Percentiles rank a stretch among this genome's conserved stretches.
Conservation (phyloP, 1,140 invertebrate species). For the Dryas iulia region DNA sequence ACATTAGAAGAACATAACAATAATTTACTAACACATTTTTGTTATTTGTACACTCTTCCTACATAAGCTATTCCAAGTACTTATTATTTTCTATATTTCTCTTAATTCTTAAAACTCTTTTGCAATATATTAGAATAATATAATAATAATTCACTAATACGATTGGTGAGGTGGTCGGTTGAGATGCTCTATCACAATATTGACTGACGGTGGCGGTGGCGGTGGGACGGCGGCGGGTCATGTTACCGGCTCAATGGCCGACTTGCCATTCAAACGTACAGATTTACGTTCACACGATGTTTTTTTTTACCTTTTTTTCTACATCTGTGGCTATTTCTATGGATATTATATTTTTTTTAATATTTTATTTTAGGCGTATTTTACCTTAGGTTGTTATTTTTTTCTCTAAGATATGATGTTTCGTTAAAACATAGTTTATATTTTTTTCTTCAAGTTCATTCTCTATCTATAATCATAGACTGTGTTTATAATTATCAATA, state of each 20-base stretch:
- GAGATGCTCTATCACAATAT: constrained; percentile 8
- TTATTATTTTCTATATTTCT: too few species aligned
- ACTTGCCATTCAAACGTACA: not conserved
- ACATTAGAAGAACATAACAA: too few species aligned
- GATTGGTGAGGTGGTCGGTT: not conserved
- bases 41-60: too few species aligned
- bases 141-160: not conserved
- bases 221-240: constrained; percentile 2
- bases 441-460: too few species aligned
- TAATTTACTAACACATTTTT: too few species aligned
- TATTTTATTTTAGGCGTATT: not conserved
- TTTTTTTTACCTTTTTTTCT: constrained; percentile 3
- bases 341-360: not conserved
- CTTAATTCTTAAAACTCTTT: not conserved
- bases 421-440: too few species aligned
- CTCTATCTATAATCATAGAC: too few species aligned
- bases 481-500: too few species aligned
- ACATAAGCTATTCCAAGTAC: too few species aligned
- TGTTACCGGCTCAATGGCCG: constrained; percentile 8
- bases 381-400: too few species aligned
- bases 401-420: too few species aligned
- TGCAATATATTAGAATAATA: not conserved
- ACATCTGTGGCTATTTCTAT: not conserved
- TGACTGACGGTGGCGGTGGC: too few species aligned
- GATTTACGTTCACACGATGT: constrained; percentile 5